phyloP scores from a whole-genome alignment of 2,797 vertebrate species.

The Danio albolineatus region DNA sequence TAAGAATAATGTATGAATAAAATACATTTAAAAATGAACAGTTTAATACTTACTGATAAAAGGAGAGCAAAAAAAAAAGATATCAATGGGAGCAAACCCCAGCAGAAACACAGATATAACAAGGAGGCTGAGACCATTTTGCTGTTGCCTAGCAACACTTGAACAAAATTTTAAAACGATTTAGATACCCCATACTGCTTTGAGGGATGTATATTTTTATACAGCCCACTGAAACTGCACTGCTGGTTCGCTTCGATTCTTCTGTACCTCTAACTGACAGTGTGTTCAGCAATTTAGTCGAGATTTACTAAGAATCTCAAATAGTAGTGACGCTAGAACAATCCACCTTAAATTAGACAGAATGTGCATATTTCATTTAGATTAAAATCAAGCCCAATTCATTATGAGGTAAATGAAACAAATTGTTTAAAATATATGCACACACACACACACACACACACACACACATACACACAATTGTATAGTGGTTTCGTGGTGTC shows the following conservation, averaged over 20 bases:
- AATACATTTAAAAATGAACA: background rate
- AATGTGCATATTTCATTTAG: slow-evolving; percentile 69
- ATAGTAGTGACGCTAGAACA: background rate
- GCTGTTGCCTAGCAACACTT: slow-evolving; percentile 86
- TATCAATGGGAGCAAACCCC: slow-evolving; percentile 78
- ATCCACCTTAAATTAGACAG: slow-evolving; percentile 27
- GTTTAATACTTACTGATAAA: background rate
- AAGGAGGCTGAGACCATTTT: slow-evolving; percentile 75
- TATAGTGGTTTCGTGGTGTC: background rate
- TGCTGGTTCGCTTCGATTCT: slow-evolving; percentile 18
- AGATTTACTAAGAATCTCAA: background rate
- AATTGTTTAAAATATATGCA: slow-evolving; percentile 52
- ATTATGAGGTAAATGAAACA: slow-evolving; percentile 42
- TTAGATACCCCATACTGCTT: slow-evolving; percentile 78
- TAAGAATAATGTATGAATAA: no score
- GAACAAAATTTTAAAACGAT: slow-evolving; percentile 80
- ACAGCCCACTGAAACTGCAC: slow-evolving; percentile 67
- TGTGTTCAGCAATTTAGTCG: background rate
- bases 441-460: no score
- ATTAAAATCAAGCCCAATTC: slow-evolving; percentile 58
- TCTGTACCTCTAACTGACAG: background rate
- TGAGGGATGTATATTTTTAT: slow-evolving; percentile 78
- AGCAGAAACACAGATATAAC: slow-evolving; percentile 71
- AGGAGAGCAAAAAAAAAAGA: slow-evolving; percentile 66
- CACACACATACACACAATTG: no score